Percentiles rank a stretch among this genome's conserved stretches.
These are phyloP conservation scores for Asbolus verrucosus DNA, from an alignment of 1,140 invertebrate genomes.

Conservation along the genomic window DNA sequence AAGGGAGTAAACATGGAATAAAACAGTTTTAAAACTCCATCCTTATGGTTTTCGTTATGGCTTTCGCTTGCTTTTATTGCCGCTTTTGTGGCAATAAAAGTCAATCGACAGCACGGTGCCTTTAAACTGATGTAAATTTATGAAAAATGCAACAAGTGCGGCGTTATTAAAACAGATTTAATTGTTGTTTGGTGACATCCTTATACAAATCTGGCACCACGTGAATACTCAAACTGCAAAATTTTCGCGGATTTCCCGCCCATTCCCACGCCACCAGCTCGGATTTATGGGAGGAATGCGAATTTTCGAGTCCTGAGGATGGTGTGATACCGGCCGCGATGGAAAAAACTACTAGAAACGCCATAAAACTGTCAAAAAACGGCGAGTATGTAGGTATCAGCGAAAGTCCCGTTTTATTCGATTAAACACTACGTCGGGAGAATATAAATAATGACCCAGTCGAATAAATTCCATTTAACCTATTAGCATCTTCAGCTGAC, in stretches of 20 bases:
- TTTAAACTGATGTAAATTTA: conserved; percentile 34
- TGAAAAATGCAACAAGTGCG: conserved; percentile 28
- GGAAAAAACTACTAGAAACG: no score
- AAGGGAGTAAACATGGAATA: conserved; percentile 13
- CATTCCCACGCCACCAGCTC: no score
- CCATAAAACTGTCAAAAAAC: no score
- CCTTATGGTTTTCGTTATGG: conserved; percentile 19
- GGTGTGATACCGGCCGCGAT: no score
- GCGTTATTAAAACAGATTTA: conserved; percentile 14
- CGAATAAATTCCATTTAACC: conserved; percentile 58
- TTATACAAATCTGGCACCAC: neutral
- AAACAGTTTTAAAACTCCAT: conserved; percentile 31
- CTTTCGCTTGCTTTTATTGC: conserved; percentile 36
- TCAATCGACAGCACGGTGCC: conserved; percentile 31
- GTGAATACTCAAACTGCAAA: neutral
- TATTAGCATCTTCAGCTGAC: conserved; percentile 58
- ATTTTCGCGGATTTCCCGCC: neutral
- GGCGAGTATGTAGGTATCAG: neutral
- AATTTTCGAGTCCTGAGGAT: no score
- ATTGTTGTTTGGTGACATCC: conserved; percentile 11
- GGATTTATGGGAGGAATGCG: no score
- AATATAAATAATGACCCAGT: conserved; percentile 58
- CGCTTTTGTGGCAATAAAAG: conserved; percentile 24
- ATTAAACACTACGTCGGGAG: conserved; percentile 49
- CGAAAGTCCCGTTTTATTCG: conserved; percentile 41